Evolutionary conservation across 2,797 vertebrate genomes (phyloP), one percentile per base, ranked within the genome.

Genomic region (Gadopsis bispinosus): DNA sequence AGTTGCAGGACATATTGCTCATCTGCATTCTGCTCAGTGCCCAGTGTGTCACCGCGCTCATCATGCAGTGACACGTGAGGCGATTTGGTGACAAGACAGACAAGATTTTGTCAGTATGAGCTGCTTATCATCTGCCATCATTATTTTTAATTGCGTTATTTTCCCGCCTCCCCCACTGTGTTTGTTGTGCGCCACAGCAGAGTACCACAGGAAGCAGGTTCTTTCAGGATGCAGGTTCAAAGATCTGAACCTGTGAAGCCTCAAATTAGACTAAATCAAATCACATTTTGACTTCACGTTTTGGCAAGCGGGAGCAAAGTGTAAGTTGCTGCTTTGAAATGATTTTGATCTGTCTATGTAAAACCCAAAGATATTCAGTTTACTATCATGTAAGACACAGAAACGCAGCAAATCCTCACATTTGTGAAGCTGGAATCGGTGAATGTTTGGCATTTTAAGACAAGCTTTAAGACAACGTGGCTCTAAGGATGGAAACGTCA

Each of bases 81-180:
- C 22, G 1, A 73, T 70, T 51, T 54, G 64, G 70, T 74, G 69
- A 79, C 47, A 65, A 76, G 71, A 73, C 45, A 41, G 55, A 19
- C 50, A 66, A 47, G 48, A 29, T 77, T 70, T 79, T 65, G 62
- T 78, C 59, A 1, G 47, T 56, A 17, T 54, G 77, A 79, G 72
- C 79, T 72, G 75, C 58, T 86, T 69, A 85, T 58, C 72, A 69
- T 89, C 85, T 84, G 71, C 65, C 70, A 47, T 88, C 83, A 86
- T 88, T 90, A 90, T 88, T 89, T 90, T 83, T 74, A 87, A 90
- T 89, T 69, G 83, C 80, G 75, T 84, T 63, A 75, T 70, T 69
- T 78, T 65, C 56, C 12, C 3, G 0, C 71, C 73, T 69, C 61
- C 51, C 74, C 78, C 43, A 58, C 83, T 76, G 81, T 60, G 78